Evolutionary conservation across 2,113 vertebrate species (phyloP), one percentile per base, ranked within the genome.

Genomic region (Sturnira hondurensis): DNA sequence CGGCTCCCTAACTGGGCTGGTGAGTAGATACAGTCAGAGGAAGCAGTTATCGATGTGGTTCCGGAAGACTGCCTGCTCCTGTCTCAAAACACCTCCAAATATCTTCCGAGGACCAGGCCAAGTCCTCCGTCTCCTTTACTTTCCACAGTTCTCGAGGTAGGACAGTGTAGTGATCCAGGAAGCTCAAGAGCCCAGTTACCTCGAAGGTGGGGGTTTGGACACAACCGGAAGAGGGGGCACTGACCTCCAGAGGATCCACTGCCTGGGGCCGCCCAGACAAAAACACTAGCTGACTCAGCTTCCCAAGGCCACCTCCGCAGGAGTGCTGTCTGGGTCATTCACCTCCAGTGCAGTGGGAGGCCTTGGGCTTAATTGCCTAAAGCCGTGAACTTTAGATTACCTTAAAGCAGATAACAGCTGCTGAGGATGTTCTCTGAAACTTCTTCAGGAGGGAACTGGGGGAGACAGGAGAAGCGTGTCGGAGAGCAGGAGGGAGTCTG

Each of bases 321-420:
- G 45, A 74, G 28, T 6, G 4, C 33, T 74, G 90, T 85, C 73
- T 5, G 11, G 97, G 92, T 91, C 87, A 61, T 97, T 97, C 94
- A 68, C 85, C 92, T 67, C 22, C 54, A 45, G 50, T 38, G 24
- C 4, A 2, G 13, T 17, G 45, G 80, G 68, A 95, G 83, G 45
- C 91, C 82, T 95, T 83, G 90, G 93, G 68, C 15, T 78, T 89
- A 70, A 78, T 77, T 54, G 73, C 63, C 33, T 47, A 31, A 31
- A 83, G n/a, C 38, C 22, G 61, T 94, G 96, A 93, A 93, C 97
- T 95, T 97, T 87, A 94, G 94, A 94, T 94, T 95, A 84, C n/a
- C 43, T 14, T 43, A 70, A 74, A 82, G 38, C 26, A 61, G 43
- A 90, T 68, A 70, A 41, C 31, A 82, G 36, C 33, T 9, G 4